Base-by-base conservation (phyloP, 2,888 invertebrate genomes). In the Dendrolimus pini region DNA sequence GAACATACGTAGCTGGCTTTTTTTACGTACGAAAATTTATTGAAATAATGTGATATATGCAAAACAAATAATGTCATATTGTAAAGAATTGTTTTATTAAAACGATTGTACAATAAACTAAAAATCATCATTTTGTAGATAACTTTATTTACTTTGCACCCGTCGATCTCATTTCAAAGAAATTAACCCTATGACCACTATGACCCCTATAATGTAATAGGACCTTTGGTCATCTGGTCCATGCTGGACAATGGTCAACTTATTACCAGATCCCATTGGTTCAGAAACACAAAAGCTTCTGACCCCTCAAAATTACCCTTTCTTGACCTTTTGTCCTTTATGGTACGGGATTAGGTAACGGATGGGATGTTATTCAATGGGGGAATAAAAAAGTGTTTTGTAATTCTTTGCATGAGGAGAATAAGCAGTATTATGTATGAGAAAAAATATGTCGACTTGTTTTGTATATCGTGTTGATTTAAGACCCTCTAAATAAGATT, bases 161-260 rank as follows among this genome's bases (percentile, higher is more conserved):
- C n/a, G n/a, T n/a, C n/a, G n/a, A n/a, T n/a, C n/a, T n/a, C n/a
- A 1, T 2, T 10, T n/a, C 53, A 9, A 41, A 53, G 0, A 60
- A 58, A 7, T 55, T 13, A 7, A 41, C 52, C 30, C 2, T 56
- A 13, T 9, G 52, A 41, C 41, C 47, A 47, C 47, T 30, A 62
- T 83, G 79, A 83, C 85, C 87, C 85, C 73, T 76, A 74, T 72
- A 72, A 64, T 64, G 82, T 68, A 86, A 86, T 70, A 61, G 69
- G 85, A 87, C 77, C 80, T 58, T 66, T 80, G 89, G 89, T 89
- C 87, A 85, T 81, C 83, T 85, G 85, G 86, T 85, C 87, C 85
- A 80, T 70, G 66, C 74, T 61, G 76, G 73, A 83, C 82, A 86
- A 85, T 78, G 76, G 78, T 78, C 63, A 75, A 69, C 71, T 67